A percentile compares a stretch with the other conserved stretches of the same genome.
Evolutionary conservation across 2,888 invertebrate species (phyloP).

Genomic region (Cerceris ruficornis): DNA sequence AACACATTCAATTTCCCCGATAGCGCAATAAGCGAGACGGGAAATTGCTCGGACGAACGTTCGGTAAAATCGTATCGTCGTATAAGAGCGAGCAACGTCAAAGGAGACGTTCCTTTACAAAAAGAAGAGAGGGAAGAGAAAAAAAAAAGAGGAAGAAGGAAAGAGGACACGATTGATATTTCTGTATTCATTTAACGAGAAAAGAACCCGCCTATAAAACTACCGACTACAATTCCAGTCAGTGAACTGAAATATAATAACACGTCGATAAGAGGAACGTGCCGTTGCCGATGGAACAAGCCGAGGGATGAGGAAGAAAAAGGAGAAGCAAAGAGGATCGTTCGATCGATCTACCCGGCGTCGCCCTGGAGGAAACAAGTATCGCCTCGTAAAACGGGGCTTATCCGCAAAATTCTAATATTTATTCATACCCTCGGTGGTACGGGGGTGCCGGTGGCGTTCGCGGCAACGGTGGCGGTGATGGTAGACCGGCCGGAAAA

Average conservation of each 20-base stretch:
- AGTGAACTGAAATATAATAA: conserved; percentile 62
- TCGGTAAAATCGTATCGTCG: neutral
- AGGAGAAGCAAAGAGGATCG: conserved; percentile 34
- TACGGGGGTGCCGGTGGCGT: conserved; percentile 38
- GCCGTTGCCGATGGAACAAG: conserved; percentile 19
- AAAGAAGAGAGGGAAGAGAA: neutral
- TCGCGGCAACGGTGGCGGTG: conserved; percentile 50
- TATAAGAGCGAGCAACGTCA: neutral
- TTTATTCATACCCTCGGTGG: conserved; percentile 77
- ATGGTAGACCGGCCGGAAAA: conserved; percentile 76
- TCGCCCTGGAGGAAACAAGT: conserved; percentile 73
- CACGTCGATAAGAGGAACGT: conserved; percentile 46
- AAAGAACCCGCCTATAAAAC: conserved; percentile 26
- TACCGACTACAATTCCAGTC: conserved; percentile 43
- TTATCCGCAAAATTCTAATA: conserved; percentile 80
- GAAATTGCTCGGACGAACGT: neutral
- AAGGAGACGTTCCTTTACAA: neutral
- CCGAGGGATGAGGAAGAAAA: conserved; percentile 20
- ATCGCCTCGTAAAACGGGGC: conserved; percentile 78
- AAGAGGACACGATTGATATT: conserved; percentile 8
- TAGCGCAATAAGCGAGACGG: neutral
- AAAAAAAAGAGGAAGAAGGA: neutral
- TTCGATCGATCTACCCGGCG: conserved; percentile 71
- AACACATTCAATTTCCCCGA: neutral
- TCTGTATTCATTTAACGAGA: conserved; percentile 23